Percentiles rank a stretch among this genome's conserved stretches.
Conservation (phyloP, 23 tunicate species). For the Corella eumyota region DNA sequence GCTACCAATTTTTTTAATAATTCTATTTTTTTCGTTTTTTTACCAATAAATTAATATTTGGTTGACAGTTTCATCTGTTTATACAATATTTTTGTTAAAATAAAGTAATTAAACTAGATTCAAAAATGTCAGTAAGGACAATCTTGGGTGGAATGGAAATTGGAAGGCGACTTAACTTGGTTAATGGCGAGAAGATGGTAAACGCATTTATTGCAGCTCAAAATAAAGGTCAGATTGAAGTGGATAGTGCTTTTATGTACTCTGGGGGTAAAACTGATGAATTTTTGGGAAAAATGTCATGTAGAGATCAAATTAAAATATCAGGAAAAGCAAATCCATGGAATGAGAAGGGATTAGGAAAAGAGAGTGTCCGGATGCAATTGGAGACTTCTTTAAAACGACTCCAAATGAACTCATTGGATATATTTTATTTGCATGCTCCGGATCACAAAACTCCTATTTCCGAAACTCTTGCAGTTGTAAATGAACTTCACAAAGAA, state of each 20-base stretch:
- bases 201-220: too few species aligned
- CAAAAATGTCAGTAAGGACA: too few species aligned
- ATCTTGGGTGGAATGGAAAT: constrained; percentile 83
- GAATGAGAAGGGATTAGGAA: constrained; percentile 48
- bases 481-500: constrained; percentile 55
- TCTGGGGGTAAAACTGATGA: constrained; percentile 75
- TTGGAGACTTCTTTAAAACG: constrained; percentile 60
- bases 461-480: constrained; percentile 54
- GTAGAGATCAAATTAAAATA: not conserved
- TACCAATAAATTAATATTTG: too few species aligned
- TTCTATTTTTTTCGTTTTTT: too few species aligned
- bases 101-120: too few species aligned
- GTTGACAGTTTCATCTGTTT: too few species aligned
- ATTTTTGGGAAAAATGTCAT: constrained; percentile 43
- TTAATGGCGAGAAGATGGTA: constrained; percentile 22
- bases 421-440: constrained; percentile 81
- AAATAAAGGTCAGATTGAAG: too few species aligned
- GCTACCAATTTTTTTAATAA: too few species aligned
- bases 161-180: constrained; percentile 33
- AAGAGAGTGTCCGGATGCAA: constrained; percentile 54
- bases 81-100: too few species aligned
- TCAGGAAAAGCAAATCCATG: too few species aligned
- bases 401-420: constrained; percentile 29
- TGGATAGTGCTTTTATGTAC: constrained; percentile 89
- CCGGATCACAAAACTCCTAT: constrained; percentile 91